Evolutionary conservation across 2,113 vertebrate species (phyloP).

Genomic region (Ictidomys tridecemlineatus): DNA sequence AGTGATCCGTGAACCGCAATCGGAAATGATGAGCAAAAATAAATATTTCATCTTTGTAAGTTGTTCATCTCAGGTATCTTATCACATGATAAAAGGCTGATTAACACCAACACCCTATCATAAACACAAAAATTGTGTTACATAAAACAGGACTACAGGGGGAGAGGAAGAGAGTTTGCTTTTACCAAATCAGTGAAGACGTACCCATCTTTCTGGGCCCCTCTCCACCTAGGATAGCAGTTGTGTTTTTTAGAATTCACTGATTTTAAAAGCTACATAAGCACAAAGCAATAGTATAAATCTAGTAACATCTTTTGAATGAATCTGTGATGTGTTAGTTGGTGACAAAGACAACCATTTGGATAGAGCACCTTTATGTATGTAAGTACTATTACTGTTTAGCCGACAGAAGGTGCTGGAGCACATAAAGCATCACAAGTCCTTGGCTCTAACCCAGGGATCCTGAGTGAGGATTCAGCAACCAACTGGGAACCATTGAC

Average conservation of each 20-base stretch:
- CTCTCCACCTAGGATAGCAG: not conserved
- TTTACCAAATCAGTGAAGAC: not conserved
- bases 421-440: not conserved
- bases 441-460: not conserved
- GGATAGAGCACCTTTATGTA: not conserved
- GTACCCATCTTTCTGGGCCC: not conserved
- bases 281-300: not conserved
- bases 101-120: not conserved
- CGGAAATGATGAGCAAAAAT: not conserved
- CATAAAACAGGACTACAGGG: not conserved
- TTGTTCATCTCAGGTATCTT: not conserved
- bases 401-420: not conserved
- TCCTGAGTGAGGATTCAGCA: not conserved
- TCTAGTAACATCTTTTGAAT: not conserved
- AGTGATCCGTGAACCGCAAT: too few species aligned
- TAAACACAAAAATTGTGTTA: not conserved
- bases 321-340: not conserved
- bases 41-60: not conserved
- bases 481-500: not conserved
- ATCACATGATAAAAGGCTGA: not conserved
- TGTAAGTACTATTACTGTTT: too few species aligned
- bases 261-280: not conserved
- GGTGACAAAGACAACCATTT: not conserved
- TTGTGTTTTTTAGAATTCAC: not conserved
- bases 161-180: not conserved